phyloP scores from a whole-genome alignment of 2,797 vertebrate genomes.

The Spondyliosoma cantharus region DNA sequence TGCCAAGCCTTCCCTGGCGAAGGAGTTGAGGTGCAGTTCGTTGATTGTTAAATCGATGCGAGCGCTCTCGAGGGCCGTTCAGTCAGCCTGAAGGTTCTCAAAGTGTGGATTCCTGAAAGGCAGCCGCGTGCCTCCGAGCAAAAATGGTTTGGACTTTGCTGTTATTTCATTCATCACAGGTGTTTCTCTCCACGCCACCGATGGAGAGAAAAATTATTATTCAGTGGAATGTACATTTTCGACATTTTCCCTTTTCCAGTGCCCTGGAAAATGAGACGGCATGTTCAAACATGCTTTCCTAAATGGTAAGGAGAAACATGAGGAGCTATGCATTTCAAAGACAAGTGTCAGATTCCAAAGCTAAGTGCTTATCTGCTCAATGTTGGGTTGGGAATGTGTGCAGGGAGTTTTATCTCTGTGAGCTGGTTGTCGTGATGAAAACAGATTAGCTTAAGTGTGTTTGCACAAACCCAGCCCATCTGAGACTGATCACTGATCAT shows the following conservation, averaged over 20 bases:
- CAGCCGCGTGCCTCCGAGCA: slow-evolving; percentile 12
- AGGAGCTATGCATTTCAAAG: slow-evolving; percentile 40
- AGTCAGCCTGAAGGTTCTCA: slow-evolving; percentile 30
- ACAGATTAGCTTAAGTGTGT: not conserved
- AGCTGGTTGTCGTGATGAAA: not conserved
- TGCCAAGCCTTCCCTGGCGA: slow-evolving; percentile 41
- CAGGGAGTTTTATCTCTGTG: slow-evolving; percentile 1
- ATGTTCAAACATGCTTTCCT: slow-evolving; percentile 36
- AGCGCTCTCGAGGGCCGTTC: slow-evolving; percentile 35
- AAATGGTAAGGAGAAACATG: slow-evolving; percentile 11
- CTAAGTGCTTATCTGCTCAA: slow-evolving; percentile 7
- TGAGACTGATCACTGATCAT: not conserved
- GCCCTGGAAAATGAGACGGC: slow-evolving; percentile 13
- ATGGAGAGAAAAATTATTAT: not conserved
- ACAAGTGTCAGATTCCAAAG: slow-evolving; percentile 58
- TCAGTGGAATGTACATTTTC: slow-evolving; percentile 4
- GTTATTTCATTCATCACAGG: slow-evolving; percentile 18
- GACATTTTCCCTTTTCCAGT: slow-evolving; percentile 6
- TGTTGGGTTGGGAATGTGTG: not conserved
- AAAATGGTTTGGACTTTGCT: slow-evolving; percentile 30
- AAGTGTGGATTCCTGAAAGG: slow-evolving; percentile 31
- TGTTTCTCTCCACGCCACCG: not conserved
- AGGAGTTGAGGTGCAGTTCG: slow-evolving; percentile 49
- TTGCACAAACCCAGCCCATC: not conserved
- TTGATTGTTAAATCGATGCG: slow-evolving; percentile 72